Percentiles rank a stretch among this genome's conserved stretches.
Evolutionary conservation across 2,888 invertebrate species (phyloP).

Genomic region (Tenthredo amoena): DNA sequence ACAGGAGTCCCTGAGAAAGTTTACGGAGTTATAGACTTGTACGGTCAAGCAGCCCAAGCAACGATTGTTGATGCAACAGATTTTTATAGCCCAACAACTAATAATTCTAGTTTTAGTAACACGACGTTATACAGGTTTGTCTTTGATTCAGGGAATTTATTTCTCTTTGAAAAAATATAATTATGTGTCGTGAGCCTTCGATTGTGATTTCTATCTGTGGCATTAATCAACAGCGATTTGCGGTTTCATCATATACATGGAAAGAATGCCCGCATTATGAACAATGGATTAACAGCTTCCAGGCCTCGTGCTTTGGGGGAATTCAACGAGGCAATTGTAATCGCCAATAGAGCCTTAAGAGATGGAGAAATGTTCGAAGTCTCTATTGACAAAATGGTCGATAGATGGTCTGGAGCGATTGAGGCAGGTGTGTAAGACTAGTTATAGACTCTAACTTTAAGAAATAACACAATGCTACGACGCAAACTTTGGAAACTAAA

Average conservation of each 20-base stretch:
- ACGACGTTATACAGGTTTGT: constrained; percentile 84
- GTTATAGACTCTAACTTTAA: not conserved
- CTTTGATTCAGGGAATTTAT: not conserved
- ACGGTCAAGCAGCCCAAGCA: constrained; percentile 96
- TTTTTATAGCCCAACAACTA: constrained; percentile 86
- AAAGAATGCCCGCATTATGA: constrained; percentile 91
- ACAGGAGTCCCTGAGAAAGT: constrained; percentile 92
- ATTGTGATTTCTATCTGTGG: not conserved
- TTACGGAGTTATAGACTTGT: constrained; percentile 96
- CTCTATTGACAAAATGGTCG: constrained; percentile 93
- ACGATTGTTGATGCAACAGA: constrained; percentile 89
- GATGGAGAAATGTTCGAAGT: constrained; percentile 97
- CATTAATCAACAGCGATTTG: constrained; percentile 82
- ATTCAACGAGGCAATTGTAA: constrained; percentile 96
- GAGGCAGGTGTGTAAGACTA: constrained; percentile 85
- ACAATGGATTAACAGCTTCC: constrained; percentile 91
- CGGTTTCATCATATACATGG: constrained; percentile 95
- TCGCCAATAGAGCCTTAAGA: constrained; percentile 92
- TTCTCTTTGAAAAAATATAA: not conserved
- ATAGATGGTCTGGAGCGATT: constrained; percentile 95
- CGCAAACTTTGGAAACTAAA: not conserved
- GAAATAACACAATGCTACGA: not conserved
- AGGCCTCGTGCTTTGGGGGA: constrained; percentile 93
- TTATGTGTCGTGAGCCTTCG: not conserved
- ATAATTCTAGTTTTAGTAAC: constrained; percentile 88